phyloP scores from a whole-genome alignment of 2,113 vertebrate species.

The Rissa tridactyla region DNA sequence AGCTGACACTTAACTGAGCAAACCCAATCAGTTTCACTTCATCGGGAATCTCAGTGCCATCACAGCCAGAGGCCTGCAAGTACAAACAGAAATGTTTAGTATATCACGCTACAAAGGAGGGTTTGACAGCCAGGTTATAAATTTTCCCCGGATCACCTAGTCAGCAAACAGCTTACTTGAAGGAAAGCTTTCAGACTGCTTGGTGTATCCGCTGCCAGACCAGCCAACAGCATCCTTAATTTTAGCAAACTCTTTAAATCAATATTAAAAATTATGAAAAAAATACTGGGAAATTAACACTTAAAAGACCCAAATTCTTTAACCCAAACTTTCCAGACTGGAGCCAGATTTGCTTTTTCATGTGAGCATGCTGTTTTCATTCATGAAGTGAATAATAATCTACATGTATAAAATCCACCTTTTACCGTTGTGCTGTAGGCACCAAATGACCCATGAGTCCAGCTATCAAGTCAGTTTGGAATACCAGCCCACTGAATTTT shows the following conservation, averaged over 20 bases:
- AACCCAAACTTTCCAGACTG: not conserved
- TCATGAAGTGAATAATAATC: not conserved
- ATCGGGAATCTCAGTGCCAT: slow-evolving; percentile 91
- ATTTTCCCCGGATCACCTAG: accelerated
- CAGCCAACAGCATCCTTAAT: not conserved
- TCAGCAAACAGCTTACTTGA: not conserved
- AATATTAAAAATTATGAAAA: not conserved
- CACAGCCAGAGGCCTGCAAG: slow-evolving; percentile 90
- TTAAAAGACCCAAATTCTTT: not conserved
- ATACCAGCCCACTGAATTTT: not conserved
- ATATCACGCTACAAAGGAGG: not conserved
- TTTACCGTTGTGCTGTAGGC: not conserved
- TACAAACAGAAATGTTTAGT: slow-evolving; percentile 46
- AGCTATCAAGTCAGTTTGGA: not conserved
- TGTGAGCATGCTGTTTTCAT: not conserved
- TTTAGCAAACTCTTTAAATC: not conserved
- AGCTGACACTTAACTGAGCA: slow-evolving; percentile 96
- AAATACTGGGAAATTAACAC: not conserved
- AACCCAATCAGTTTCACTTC: slow-evolving; percentile 99
- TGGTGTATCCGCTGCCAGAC: not conserved
- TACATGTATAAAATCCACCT: not conserved
- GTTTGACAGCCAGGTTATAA: not conserved
- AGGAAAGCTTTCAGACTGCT: not conserved
- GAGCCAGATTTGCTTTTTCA: not conserved
- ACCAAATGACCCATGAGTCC: not conserved